Evolutionary conservation across 2,113 vertebrate species (phyloP), one percentile per base, ranked within the genome.

Genomic region (Sinocyclocheilus anophthalmus): DNA sequence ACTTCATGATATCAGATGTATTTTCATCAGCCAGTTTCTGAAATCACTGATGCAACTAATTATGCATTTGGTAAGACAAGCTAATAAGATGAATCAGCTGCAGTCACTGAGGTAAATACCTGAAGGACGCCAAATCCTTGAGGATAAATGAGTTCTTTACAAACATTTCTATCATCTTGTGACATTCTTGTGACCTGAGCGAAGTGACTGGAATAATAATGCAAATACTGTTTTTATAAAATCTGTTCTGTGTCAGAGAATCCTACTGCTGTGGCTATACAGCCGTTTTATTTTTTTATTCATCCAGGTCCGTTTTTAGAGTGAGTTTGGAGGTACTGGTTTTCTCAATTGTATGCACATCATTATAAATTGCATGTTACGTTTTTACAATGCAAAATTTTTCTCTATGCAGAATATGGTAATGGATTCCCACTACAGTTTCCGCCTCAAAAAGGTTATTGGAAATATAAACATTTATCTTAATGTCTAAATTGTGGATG

Each of bases 131-230:
- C 63, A 53, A 70, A 82, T 82, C 81, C 81, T 82, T 82, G 81
- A 82, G 61, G 63, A 82, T 33, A 82, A 82, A 82, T 82, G 53
- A 70, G 45, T 82, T 82, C 81, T 82, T 82, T 53, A 82, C 65
- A 82, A 82, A 82, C 63, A 82, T 82, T 82, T 82, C 81, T 45
- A 82, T 82, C 81, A 82, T 82, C 45, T 69, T 82, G 80, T 82
- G 80, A 69, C 63, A 82, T 82, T 82, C 80, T 69, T 69, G 81
- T 55, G 81, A 82, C 81, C 81, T 69, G 45, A n/a, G 63, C 65
- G 33, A 82, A 70, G 45, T 70, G 81, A 82, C 65, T 53, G 63
- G 81, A 82, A 82, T 82, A 53, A 69, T 69, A 82, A 82, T 69
- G 65, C 26, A 69, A 82, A 82, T 70, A 70, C 70, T 37, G 79